Percentiles rank a stretch among this genome's conserved stretches.
Evolutionary conservation across 2,797 vertebrate species (phyloP).

Genomic region (Urophycis tenuis): DNA sequence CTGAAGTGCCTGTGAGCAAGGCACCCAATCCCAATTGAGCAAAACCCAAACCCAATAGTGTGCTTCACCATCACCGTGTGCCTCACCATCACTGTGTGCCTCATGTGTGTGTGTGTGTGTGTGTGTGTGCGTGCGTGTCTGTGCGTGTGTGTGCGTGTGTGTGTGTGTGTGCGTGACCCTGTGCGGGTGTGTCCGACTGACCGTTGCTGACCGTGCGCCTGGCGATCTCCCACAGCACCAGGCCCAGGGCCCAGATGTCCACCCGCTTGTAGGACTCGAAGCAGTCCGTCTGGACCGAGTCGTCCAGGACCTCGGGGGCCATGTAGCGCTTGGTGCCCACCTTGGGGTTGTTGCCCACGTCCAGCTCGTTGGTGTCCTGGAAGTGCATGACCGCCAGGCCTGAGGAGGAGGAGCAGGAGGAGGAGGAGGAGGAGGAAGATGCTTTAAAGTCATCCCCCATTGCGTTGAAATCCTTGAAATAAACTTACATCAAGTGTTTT

Average conservation of each 20-base stretch:
- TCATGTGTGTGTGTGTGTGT: not conserved
- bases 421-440: not conserved
- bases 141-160: not conserved
- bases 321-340: constrained; percentile 98
- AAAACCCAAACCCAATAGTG: too few relatives aligned
- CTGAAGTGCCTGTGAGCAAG: too few relatives aligned
- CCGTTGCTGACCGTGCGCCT: constrained; percentile 94
- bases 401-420: constrained; percentile 37
- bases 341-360: constrained; percentile 95
- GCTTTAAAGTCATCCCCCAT: not conserved
- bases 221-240: constrained; percentile 94
- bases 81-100: not conserved
- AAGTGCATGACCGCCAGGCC: constrained; percentile 97
- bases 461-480: not conserved
- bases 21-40: too few relatives aligned
- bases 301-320: constrained; percentile 94
- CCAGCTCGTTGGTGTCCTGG: constrained; percentile 93
- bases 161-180: not conserved
- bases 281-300: constrained; percentile 93
- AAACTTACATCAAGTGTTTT: not conserved
- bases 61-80: too few relatives aligned
- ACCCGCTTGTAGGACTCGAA: constrained; percentile 96
- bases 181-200: constrained; percentile 56
- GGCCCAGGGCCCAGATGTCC: constrained; percentile 95
- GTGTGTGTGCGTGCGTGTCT: not conserved